phyloP scores from a whole-genome alignment of 2,797 vertebrate species.

The Melopsittacus undulatus region DNA sequence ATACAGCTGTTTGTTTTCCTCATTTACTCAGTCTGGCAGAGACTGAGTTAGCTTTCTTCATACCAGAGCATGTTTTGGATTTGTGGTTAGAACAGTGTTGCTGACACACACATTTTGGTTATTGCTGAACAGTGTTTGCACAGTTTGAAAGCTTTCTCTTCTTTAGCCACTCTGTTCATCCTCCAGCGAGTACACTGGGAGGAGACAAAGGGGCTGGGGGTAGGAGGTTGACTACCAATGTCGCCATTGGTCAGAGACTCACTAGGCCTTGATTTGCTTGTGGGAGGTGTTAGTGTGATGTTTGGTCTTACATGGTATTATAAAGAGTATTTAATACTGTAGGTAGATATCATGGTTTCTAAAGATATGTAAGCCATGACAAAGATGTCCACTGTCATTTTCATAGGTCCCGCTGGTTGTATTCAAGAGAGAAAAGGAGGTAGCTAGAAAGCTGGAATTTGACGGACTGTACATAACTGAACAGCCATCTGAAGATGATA shows the following conservation, averaged over 20 bases:
- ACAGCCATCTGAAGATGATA: conserved; percentile 97
- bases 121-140: background rate
- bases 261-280: background rate
- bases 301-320: background rate
- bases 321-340: background rate
- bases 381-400: background rate
- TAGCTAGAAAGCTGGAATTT: conserved; percentile 97
- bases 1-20: background rate
- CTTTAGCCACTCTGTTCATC: background rate
- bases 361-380: background rate
- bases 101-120: background rate
- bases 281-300: background rate
- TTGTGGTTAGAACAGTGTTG: background rate
- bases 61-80: background rate
- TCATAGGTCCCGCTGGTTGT: conserved; percentile 94
- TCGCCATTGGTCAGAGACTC: background rate
- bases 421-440: conserved; percentile 98
- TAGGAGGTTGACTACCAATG: background rate
- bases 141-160: background rate
- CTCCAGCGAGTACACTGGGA: rapidly evolving
- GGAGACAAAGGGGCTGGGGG: background rate
- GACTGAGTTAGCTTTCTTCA: background rate
- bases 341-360: background rate
- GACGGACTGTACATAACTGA: conserved; percentile 98
- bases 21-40: background rate